Percentiles rank a stretch among this genome's conserved stretches.
These are phyloP conservation scores for Saimiri boliviensis DNA, from an alignment of 2,113 vertebrate species.

Conservation along the genomic window DNA sequence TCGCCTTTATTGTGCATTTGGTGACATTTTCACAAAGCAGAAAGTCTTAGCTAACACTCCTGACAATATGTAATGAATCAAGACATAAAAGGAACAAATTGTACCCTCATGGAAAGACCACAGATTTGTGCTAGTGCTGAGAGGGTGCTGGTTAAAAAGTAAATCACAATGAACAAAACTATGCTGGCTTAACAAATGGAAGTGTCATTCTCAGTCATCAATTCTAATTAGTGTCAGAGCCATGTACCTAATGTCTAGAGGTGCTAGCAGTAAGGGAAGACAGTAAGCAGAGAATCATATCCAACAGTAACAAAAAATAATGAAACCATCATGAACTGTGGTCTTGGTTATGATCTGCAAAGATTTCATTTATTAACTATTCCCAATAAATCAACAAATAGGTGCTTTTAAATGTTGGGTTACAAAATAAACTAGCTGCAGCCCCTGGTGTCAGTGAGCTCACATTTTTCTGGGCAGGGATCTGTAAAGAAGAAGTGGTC, in stretches of 20 bases:
- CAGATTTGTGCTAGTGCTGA: background rate
- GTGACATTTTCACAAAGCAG: slow-evolving; percentile 39
- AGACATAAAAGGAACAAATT: slow-evolving; percentile 46
- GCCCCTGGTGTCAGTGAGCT: background rate
- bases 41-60: slow-evolving; percentile 10
- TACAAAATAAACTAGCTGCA: background rate
- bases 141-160: background rate
- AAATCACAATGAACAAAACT: background rate
- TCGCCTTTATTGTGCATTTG: slow-evolving; percentile 6
- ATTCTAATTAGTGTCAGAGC: background rate
- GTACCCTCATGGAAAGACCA: background rate
- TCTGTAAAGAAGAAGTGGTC: background rate
- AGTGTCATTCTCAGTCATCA: background rate
- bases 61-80: background rate
- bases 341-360: background rate
- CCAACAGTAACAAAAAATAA: background rate
- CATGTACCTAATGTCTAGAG: background rate
- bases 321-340: background rate
- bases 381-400: background rate
- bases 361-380: background rate
- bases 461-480: background rate
- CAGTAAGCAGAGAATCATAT: background rate
- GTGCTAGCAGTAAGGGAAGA: background rate
- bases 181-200: background rate
- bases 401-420: background rate